Conservation (phyloP, 2,797 vertebrate genomes). For the Delichon dasypus region DNA sequence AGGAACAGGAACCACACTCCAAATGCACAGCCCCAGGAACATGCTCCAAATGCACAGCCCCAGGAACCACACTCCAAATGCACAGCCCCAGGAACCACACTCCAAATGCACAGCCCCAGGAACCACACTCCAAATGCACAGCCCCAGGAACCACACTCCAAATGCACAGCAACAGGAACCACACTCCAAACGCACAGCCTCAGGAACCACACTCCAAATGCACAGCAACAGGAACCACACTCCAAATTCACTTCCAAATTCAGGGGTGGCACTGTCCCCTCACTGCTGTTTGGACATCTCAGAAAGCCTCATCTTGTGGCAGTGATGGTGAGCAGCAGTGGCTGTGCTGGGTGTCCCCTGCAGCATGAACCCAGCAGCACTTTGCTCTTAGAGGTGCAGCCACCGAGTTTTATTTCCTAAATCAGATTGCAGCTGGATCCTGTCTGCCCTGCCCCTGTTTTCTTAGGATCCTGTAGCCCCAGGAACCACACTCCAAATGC, state of each 20-base stretch:
- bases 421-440: not conserved
- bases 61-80: too few species aligned
- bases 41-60: fast-evolving
- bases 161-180: too few species aligned
- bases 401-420: not conserved
- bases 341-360: fast-evolving
- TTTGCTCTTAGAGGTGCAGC: not conserved
- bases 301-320: not conserved
- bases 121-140: too few species aligned
- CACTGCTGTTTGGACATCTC: too few species aligned
- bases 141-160: too few species aligned
- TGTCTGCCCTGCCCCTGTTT: fast-evolving
- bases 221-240: too few species aligned
- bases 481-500: too few species aligned
- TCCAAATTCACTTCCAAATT: too few species aligned
- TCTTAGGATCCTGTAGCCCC: not conserved
- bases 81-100: too few species aligned
- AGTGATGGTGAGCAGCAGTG: not conserved
- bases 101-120: too few species aligned
- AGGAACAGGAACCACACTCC: fast-evolving
- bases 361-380: not conserved
- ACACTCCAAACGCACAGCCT: too few species aligned
- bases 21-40: not conserved
- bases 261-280: not conserved
- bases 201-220: too few species aligned